Base-by-base conservation (phyloP, 2,113 vertebrate genomes). In the Anhinga rufa region DNA sequence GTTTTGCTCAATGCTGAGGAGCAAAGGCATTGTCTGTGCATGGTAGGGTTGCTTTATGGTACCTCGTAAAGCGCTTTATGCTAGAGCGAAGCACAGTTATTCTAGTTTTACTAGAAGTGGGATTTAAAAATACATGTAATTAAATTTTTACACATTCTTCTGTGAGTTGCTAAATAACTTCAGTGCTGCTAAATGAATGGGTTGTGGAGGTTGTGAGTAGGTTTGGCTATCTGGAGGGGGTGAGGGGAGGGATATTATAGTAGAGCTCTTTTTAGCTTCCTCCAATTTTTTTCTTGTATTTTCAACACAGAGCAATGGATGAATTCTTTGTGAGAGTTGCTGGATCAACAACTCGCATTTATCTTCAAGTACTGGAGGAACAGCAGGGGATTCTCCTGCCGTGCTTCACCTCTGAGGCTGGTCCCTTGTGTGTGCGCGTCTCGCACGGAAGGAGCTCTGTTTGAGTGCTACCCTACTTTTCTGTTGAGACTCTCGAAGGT, bases 381-480 rank as follows among this genome's bases (percentile, higher is more conserved):
- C 10, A 72, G 21, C 21, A 54, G 19, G 60, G 34, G 28, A 71
- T 48, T 85, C 6, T 10, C 3, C 15, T 46, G 12, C 34, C 22
- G 81, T 52, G 48, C 36, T 75, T 87, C 36, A 58, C 14, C 17
- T 26, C 10, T 14, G 40, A 19, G 34, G 26, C 15, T 80, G 21
- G 8, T 48, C 16, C 13, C 4, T 18, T 54, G 7, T 4, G 6
- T 14, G 3, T 4, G 6, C 13, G 3, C 28, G 5, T 64, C 5
- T 72, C 4, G 4, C 12, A 26, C 2, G 3, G 6, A 55, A 91
- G 32, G 26, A 91, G 5, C 21, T 75, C 58, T 60, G 9, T 60
- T 82, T 69, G 57, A 77, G n/a, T 1, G 0, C 11, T 65, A 7
- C 14, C 3, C 20, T 62, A 20, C 9, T 58, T n/a, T 44, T 57